phyloP scores from a whole-genome alignment of 2,888 invertebrate species.

The Andrena praecox region DNA sequence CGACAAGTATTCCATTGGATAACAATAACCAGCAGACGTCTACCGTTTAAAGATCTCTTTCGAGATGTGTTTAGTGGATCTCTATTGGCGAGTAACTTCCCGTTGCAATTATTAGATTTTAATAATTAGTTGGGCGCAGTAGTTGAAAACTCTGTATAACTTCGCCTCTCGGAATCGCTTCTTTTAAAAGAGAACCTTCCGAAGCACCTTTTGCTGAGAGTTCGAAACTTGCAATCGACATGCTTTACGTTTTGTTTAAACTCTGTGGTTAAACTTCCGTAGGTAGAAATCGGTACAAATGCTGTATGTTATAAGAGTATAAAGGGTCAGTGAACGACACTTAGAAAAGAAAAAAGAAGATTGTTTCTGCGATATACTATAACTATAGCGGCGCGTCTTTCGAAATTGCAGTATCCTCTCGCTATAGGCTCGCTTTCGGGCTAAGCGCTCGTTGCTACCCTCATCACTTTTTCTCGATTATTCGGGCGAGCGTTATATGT shows the following conservation, averaged over 20 bases:
- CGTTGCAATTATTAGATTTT: conserved; percentile 73
- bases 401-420: conserved; percentile 5
- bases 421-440: too few relatives aligned
- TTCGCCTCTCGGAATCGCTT: conserved; percentile 41
- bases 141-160: conserved; percentile 50
- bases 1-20: conserved; percentile 80
- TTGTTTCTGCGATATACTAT: conserved; percentile 59
- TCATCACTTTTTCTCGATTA: too few relatives aligned
- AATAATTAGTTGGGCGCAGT: conserved; percentile 59
- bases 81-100: conserved; percentile 56
- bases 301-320: conserved; percentile 63
- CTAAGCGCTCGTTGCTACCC: too few relatives aligned
- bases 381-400: conserved; percentile 67
- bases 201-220: conserved; percentile 30
- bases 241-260: conserved; percentile 60
- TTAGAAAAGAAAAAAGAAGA: conserved; percentile 41
- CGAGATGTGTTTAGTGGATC: conserved; percentile 46
- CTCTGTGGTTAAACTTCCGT: conserved; percentile 53
- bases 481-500: too few relatives aligned
- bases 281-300: conserved; percentile 74
- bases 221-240: conserved; percentile 58
- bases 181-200: conserved; percentile 36
- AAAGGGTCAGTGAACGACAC: conserved; percentile 50
- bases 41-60: conserved; percentile 77
- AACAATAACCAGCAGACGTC: conserved; percentile 83